Evolutionary conservation across 1,140 invertebrate genomes (phyloP), one percentile per base, ranked within the genome.

Genomic region (Bombus terrestris): DNA sequence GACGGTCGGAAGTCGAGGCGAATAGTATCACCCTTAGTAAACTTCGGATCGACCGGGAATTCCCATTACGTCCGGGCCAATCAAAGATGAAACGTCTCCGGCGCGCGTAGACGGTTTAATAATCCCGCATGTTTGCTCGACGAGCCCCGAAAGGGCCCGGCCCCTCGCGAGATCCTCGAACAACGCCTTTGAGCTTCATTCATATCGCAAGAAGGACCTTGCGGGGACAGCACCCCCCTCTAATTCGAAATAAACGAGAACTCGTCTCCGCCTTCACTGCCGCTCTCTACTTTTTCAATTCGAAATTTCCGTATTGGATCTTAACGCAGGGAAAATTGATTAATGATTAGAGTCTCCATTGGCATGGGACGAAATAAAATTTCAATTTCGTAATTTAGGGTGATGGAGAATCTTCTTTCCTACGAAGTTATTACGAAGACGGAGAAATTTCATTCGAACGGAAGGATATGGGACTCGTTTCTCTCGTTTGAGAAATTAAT

Each of bases 81-180:
- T 94, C 89, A 93, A 92, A 93, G 91, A 91, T 87, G 91, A 89
- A 93, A 92, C 91, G 89, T 92, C 88, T 89, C 86, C 68, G 88
- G 79, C 87, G 78, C 83, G 90, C 76, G 77, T 86, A 91, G 93
- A 87, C 84, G 92, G 88, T 91, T 92, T 93, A 93, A 93, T 93
- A 93, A 94, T 93, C 92, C 90, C 90, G 92, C 90, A 88, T 94
- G 93, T 94, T 94, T 93, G 91, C 92, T 87, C 87, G 86, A 57
- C 86, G 92, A 85, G 81, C 79, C 80, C 71, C 59, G 83, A 88
- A 88, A 91, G 87, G 83, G 86, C 83, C 80, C 43, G 80, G 53
- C 81, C 68, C 87, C 72, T 83, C 83, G 73, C 59, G 81, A 86
- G 77, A 75, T 64, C 87, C 75, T 89, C 86, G 91, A 91, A 90